Conservation (phyloP, 2,888 invertebrate species). For the Metacarcinus magister region DNA sequence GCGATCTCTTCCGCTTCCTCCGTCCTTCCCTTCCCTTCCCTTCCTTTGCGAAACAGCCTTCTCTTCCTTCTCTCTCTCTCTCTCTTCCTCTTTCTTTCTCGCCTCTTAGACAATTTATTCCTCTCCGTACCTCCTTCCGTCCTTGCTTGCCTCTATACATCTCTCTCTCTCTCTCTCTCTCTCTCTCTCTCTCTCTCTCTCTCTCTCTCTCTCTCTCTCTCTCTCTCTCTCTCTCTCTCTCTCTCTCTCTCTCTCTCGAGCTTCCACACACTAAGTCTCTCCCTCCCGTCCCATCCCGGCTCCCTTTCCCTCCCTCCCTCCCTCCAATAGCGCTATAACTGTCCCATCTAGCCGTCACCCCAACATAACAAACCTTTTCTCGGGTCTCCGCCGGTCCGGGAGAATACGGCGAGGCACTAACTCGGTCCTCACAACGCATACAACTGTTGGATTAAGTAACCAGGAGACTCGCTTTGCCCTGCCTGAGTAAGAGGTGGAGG, state of each 20-base stretch:
- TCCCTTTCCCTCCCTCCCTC: neutral
- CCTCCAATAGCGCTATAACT: neutral
- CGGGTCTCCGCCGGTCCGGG: neutral
- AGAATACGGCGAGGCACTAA: slow-evolving; percentile 30
- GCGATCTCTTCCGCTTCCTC: neutral
- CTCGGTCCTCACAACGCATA: neutral
- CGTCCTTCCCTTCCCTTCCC: neutral
- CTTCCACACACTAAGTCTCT: neutral
- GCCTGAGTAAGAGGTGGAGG: neutral
- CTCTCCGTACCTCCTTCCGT: slow-evolving; percentile 52
- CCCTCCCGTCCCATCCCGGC: neutral
- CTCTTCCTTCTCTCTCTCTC: slow-evolving; percentile 19
- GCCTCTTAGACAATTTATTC: neutral
- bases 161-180: slow-evolving; percentile 8
- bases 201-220: neutral
- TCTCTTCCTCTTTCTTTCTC: slow-evolving; percentile 9
- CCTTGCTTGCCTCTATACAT: neutral
- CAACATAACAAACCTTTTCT: slow-evolving; percentile 48
- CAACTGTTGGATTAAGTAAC: slow-evolving; percentile 48
- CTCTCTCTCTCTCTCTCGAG: neutral
- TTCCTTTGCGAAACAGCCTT: neutral
- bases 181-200: slow-evolving; percentile 51
- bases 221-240: neutral
- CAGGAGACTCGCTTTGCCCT: neutral
- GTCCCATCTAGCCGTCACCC: slow-evolving; percentile 15